Percentiles rank a stretch among this genome's conserved stretches.
Evolutionary conservation across 1,140 invertebrate species (phyloP).

Genomic region (Hyles vespertilio): DNA sequence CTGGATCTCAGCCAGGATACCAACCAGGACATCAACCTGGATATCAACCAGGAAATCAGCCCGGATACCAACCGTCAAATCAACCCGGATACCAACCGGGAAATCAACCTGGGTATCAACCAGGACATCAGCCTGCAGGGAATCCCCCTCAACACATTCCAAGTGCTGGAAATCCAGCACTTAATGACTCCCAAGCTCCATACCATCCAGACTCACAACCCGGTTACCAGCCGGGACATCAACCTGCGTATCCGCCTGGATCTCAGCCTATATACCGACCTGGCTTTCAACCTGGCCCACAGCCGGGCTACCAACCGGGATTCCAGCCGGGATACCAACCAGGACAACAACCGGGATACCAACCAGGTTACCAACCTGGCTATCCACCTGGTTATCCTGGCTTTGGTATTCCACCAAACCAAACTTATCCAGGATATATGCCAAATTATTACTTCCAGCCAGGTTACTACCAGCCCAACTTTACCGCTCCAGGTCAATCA

Average conservation of each 20-base stretch:
- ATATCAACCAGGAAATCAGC: not conserved
- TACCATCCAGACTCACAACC: too few species aligned
- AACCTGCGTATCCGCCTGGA: not conserved
- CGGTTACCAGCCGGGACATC: too few species aligned
- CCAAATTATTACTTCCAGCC: constrained; percentile 2
- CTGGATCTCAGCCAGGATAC: not conserved
- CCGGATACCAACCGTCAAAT: too few species aligned
- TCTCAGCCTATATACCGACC: not conserved
- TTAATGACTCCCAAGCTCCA: too few species aligned
- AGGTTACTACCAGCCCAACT: constrained; percentile 1
- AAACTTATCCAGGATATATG: constrained; percentile 1
- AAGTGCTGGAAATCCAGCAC: too few species aligned
- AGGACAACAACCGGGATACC: constrained; percentile 8
- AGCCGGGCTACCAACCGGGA: not conserved
- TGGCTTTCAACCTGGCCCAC: constrained; percentile 7
- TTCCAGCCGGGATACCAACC: not conserved
- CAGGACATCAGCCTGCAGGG: not conserved
- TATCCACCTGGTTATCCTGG: too few species aligned
- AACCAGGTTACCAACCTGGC: not conserved
- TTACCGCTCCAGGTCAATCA: not conserved
- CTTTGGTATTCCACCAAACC: not conserved
- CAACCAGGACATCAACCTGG: constrained; percentile 9
- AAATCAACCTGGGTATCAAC: not conserved
- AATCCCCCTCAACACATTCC: too few species aligned
- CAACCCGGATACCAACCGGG: too few species aligned